A percentile compares a stretch with the other conserved stretches of the same genome.
Conservation (phyloP, 2,113 vertebrate genomes). For the Leptobrachium ailaonicum region DNA sequence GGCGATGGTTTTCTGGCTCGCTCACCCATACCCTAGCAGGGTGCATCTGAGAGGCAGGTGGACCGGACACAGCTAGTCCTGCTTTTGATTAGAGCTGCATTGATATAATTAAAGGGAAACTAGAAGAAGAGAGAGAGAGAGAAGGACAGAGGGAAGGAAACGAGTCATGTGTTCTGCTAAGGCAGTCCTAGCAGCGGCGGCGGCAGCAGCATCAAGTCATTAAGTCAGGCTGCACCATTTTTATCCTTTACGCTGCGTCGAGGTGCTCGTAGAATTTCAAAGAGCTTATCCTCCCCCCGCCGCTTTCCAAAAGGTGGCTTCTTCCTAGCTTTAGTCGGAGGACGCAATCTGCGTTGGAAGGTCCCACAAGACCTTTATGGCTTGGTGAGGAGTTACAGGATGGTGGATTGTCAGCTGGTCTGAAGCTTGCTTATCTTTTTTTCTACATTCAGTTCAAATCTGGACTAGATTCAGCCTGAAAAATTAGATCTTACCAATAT, state of each 20-base stretch:
- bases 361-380: slow-evolving; percentile 64
- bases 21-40: neutral
- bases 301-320: slow-evolving; percentile 60
- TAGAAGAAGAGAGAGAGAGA: slow-evolving; percentile 17
- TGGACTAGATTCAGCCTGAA: slow-evolving; percentile 46
- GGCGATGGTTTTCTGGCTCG: slow-evolving; percentile 20
- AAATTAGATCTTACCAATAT: slow-evolving; percentile 27
- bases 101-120: slow-evolving; percentile 20
- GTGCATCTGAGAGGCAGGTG: slow-evolving; percentile 54
- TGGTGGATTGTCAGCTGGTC: slow-evolving; percentile 50
- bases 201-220: slow-evolving; percentile 59
- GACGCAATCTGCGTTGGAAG: slow-evolving; percentile 64
- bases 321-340: slow-evolving; percentile 63
- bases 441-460: slow-evolving; percentile 46
- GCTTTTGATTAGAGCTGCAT: slow-evolving; percentile 19
- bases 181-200: slow-evolving; percentile 47
- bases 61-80: slow-evolving; percentile 13
- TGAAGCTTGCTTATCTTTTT: slow-evolving; percentile 55
- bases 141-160: slow-evolving; percentile 47
- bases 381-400: slow-evolving; percentile 58
- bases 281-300: slow-evolving; percentile 52
- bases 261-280: slow-evolving; percentile 63
- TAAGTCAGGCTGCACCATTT: slow-evolving; percentile 80
- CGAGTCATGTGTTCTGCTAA: slow-evolving; percentile 55
- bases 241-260: slow-evolving; percentile 65